phyloP scores from a whole-genome alignment of 1,140 invertebrate species.

The Bombus fervidus region DNA sequence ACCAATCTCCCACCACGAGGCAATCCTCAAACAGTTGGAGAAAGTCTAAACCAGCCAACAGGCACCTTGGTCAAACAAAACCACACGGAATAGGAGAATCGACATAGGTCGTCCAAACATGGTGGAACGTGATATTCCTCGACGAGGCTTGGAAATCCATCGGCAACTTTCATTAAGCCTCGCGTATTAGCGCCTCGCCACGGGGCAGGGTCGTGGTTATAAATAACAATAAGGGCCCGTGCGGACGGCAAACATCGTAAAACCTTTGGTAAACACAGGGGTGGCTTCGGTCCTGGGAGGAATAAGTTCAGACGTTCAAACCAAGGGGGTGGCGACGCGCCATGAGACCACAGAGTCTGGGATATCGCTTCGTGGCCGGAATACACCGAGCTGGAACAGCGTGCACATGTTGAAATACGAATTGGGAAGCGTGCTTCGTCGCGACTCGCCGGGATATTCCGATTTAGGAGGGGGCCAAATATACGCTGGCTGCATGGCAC shows the following conservation, averaged over 20 bases:
- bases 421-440: constrained; percentile 64
- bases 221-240: constrained; percentile 73
- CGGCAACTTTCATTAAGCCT: constrained; percentile 67
- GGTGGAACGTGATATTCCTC: constrained; percentile 32
- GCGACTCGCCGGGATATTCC: constrained; percentile 60
- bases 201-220: constrained; percentile 58
- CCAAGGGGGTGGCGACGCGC: constrained; percentile 2
- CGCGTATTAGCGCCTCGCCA: constrained; percentile 57
- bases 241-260: constrained; percentile 73
- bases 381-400: constrained; percentile 44
- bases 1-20: neutral
- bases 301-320: neutral
- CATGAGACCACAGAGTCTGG: constrained; percentile 28
- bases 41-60: neutral
- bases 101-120: constrained; percentile 28
- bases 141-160: constrained; percentile 38
- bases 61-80: constrained; percentile 5
- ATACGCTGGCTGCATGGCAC: neutral
- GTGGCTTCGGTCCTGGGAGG: constrained; percentile 34
- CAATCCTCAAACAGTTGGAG: neutral
- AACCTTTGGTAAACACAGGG: constrained; percentile 70
- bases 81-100: neutral
- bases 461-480: constrained; percentile 56
- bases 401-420: constrained; percentile 57
- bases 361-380: constrained; percentile 61